Conservation (phyloP, 2,888 invertebrate genomes). For the Odiellus spinosus region DNA sequence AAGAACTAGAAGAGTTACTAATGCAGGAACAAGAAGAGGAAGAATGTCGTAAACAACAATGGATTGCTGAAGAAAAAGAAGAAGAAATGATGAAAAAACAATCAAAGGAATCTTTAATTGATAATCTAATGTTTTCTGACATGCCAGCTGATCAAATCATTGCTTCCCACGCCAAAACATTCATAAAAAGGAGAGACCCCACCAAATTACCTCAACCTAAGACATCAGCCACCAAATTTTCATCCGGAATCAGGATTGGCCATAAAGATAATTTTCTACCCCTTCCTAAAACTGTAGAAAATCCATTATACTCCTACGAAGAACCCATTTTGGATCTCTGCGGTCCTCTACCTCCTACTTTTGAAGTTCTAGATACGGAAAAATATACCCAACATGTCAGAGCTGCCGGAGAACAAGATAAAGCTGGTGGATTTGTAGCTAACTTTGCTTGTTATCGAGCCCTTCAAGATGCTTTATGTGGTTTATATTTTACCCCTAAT, state of each 20-base stretch:
- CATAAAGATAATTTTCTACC: conserved; percentile 47
- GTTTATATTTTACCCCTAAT: conserved; percentile 25
- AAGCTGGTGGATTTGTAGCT: conserved; percentile 73
- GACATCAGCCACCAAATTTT: conserved; percentile 41
- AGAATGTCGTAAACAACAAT: conserved; percentile 51
- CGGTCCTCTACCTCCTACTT: conserved; percentile 55
- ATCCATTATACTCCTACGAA: conserved; percentile 54
- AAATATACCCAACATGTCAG: conserved; percentile 64
- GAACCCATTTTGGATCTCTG: conserved; percentile 42
- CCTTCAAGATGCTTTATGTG: conserved; percentile 70
- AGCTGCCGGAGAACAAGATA: conserved; percentile 51
- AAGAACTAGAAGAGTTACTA: conserved; percentile 66
- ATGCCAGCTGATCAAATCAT: conserved; percentile 76
- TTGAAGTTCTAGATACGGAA: conserved; percentile 42
- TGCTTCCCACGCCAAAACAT: conserved; percentile 48
- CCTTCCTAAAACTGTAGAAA: conserved; percentile 56
- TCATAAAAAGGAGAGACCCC: background rate
- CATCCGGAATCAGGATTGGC: conserved; percentile 68
- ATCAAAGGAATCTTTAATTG: conserved; percentile 79
- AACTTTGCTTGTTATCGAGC: conserved; percentile 69
- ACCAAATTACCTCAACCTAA: conserved; percentile 1
- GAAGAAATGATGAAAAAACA: conserved; percentile 35
- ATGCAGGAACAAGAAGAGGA: conserved; percentile 47
- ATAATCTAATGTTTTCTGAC: conserved; percentile 85
- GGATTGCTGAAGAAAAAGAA: conserved; percentile 23